Percentiles rank a stretch among this genome's conserved stretches.
Evolutionary conservation across 2,888 invertebrate genomes (phyloP).

Genomic region (Xanthorhoe spadicearia): DNA sequence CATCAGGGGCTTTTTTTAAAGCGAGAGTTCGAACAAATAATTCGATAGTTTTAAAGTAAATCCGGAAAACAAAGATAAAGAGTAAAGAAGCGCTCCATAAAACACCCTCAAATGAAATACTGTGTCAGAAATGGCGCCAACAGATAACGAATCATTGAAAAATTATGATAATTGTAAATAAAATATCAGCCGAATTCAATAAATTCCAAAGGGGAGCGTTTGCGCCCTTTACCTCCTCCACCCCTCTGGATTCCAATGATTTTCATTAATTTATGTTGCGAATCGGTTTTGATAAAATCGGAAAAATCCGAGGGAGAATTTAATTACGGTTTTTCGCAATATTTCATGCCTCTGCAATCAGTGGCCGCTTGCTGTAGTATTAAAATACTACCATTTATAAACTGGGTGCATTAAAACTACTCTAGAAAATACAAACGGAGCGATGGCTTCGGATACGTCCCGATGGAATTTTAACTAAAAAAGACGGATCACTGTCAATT

Average conservation of each 20-base stretch:
- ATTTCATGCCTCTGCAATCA: constrained; percentile 38
- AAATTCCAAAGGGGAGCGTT: constrained; percentile 56
- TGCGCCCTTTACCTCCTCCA: constrained; percentile 38
- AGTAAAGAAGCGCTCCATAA: constrained; percentile 31
- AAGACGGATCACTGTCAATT: no score
- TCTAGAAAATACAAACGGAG: not conserved
- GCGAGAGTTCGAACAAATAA: no score
- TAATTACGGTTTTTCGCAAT: constrained; percentile 42
- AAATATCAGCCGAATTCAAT: constrained; percentile 64
- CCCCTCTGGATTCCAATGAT: constrained; percentile 50
- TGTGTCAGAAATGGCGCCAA: constrained; percentile 49
- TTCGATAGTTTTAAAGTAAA: no score
- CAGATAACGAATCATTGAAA: constrained; percentile 73
- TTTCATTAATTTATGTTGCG: constrained; percentile 63
- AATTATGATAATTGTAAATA: constrained; percentile 74
- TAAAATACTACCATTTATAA: not conserved
- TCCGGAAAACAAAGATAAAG: not conserved
- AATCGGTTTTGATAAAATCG: constrained; percentile 55
- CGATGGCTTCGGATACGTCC: no score
- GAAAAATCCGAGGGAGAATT: constrained; percentile 47
- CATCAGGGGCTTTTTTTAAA: no score
- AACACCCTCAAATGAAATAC: constrained; percentile 38
- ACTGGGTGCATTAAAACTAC: not conserved
- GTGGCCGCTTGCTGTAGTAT: constrained; percentile 9
- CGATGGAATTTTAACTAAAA: no score